phyloP scores from a whole-genome alignment of 2,797 vertebrate genomes.

The Schizothorax lantsangensis region DNA sequence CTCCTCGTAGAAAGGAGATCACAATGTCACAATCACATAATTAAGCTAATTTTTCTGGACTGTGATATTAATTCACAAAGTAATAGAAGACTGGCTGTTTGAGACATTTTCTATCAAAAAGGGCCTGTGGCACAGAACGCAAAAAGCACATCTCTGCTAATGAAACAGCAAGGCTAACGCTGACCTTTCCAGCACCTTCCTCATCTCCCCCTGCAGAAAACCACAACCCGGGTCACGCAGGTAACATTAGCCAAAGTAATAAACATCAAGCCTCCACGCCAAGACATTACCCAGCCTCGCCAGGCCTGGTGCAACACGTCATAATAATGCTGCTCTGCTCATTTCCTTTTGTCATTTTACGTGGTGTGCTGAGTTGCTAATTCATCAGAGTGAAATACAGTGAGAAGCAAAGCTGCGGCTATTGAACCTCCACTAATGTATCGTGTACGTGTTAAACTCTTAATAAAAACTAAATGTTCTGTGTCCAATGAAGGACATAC shows the following conservation, averaged over 20 bases:
- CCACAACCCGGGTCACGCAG: constrained; percentile 66
- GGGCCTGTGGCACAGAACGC: constrained; percentile 43
- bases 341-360: constrained; percentile 56
- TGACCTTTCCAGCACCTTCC: constrained; percentile 73
- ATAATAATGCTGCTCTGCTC: constrained; percentile 71
- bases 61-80: constrained; percentile 20
- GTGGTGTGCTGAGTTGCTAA: constrained; percentile 72
- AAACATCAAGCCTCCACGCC: constrained; percentile 71
- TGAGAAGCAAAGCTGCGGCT: constrained; percentile 67
- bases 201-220: constrained; percentile 60
- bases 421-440: constrained; percentile 90
- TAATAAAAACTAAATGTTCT: constrained; percentile 99
- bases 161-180: constrained; percentile 67
- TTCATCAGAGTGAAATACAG: constrained; percentile 79
- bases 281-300: constrained; percentile 74
- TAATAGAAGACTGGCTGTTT: constrained; percentile 71
- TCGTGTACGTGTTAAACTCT: constrained; percentile 95
- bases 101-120: constrained; percentile 73
- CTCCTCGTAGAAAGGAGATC: background rate
- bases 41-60: background rate
- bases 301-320: constrained; percentile 65
- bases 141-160: constrained; percentile 70
- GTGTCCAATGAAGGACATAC: constrained; percentile 95
- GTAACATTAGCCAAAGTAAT: constrained; percentile 72
- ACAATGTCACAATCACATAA: background rate